Percentiles rank a stretch among this genome's conserved stretches.
Conservation (phyloP, 2,797 vertebrate genomes). For the Phrynocephalus guinanensis region DNA sequence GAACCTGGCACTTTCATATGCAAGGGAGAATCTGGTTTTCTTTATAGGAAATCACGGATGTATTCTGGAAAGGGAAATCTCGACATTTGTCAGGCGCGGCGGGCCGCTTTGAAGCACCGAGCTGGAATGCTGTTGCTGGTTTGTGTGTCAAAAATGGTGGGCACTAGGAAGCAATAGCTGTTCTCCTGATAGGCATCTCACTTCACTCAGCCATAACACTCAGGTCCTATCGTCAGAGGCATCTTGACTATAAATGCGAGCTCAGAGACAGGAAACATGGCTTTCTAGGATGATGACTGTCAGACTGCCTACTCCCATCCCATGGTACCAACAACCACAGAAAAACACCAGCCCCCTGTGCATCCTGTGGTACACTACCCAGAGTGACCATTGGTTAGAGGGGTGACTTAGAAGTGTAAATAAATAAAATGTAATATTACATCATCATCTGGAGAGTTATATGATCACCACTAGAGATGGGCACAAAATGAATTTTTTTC, state of each 20-base stretch:
- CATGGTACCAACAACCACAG: too few relatives aligned
- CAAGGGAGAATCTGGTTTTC: conserved; percentile 36
- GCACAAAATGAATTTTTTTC: too few relatives aligned
- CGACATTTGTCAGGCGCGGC: neutral
- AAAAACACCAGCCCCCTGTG: neutral
- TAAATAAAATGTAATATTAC: too few relatives aligned
- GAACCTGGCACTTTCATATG: neutral
- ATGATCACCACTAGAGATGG: neutral
- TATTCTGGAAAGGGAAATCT: neutral
- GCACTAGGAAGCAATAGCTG: neutral
- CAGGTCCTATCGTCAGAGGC: neutral
- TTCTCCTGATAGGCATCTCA: neutral
- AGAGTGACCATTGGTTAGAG: too few relatives aligned
- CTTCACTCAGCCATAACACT: neutral
- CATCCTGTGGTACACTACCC: neutral
- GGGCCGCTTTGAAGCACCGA: neutral
- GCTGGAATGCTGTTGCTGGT: neutral
- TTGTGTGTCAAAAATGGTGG: neutral
- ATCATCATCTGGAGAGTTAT: too few relatives aligned
- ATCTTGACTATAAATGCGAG: neutral
- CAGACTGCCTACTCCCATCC: neutral
- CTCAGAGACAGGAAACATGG: neutral
- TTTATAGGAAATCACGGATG: conserved; percentile 21
- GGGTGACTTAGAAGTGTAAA: too few relatives aligned
- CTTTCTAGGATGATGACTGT: neutral